Evolutionary conservation across 2,888 invertebrate species (phyloP), one percentile per base, ranked within the genome.

Genomic region (Scaptomyza caliginosa): DNA sequence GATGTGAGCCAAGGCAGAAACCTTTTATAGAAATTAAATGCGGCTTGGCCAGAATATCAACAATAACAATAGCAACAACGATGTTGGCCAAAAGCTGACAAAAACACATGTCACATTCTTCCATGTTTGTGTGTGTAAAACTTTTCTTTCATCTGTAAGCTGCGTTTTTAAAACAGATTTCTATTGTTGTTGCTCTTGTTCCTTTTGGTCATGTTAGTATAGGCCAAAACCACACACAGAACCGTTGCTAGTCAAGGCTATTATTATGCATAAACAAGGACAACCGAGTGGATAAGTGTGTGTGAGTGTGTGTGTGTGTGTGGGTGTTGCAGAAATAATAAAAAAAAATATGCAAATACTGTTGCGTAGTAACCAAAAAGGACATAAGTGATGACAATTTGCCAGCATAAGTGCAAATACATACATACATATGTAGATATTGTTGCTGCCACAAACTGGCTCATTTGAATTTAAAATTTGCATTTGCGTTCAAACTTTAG

Each of bases 301-400:
- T 43, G 49, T 48, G 28, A 13, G 40, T 8, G n/a, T 39, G 40
- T 43, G 49, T 59, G 8, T 34, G 30, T 34, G 39, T 42, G 32
- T 28, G 54, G 21, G 26, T 36, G 46, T 8, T 54, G 59, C 43
- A 68, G 64, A 74, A 78, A 78, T n/a, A n/a, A 13, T 1, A 26
- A 26, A 8, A 7, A 7, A 26, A 26, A 26, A 87, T 82, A 82
- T 87, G 88, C 75, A 87, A 87, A 83, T 87, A 64, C 52, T 68
- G 78, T 87, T 82, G 57, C 58, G 70, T 77, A 60, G 65, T 51
- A 50, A 54, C 69, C 67, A 46, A 56, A 32, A 59, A 65, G 64
- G 71, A 73, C 82, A 77, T 78, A 85, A 83, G 88, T 85, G 88
- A 78, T 73, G 83, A 85, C 88, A 83, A 83, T 87, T 87, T 85